phyloP scores from a whole-genome alignment of 2,113 vertebrate genomes.

The Dendropsophus ebraccatus region DNA sequence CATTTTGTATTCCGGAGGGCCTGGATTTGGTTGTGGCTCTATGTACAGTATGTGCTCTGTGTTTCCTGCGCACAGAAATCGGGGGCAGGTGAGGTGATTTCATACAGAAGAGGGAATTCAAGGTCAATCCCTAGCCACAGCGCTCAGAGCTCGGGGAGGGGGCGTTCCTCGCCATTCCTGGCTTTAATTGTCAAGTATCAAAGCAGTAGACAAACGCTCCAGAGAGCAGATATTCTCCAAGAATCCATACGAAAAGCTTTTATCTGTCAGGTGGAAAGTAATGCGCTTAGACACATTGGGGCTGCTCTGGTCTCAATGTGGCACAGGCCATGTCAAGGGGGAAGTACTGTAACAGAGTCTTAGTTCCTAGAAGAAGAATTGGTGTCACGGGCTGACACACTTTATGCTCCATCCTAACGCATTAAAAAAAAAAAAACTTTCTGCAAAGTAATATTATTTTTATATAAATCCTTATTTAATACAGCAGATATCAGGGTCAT shows the following conservation, averaged over 20 bases:
- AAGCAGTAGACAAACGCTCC: conserved; percentile 75
- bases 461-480: neutral
- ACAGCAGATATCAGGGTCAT: neutral
- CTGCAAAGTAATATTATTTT: neutral
- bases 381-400: conserved; percentile 24
- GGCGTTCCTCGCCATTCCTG: conserved; percentile 68
- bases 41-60: conserved; percentile 30
- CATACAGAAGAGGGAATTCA: conserved; percentile 75
- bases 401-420: neutral
- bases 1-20: neutral
- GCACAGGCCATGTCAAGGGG: conserved; percentile 60
- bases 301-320: conserved; percentile 68
- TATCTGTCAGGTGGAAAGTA: conserved; percentile 77
- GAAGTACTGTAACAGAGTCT: conserved; percentile 68
- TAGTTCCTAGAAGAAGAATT: conserved; percentile 65
- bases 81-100: conserved; percentile 69
- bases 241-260: conserved; percentile 80
- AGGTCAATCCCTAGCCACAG: conserved; percentile 72
- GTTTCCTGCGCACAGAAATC: conserved; percentile 9
- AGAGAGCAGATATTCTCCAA: conserved; percentile 79
- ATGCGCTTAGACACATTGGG: conserved; percentile 82
- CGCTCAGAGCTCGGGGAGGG: conserved; percentile 40
- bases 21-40: neutral
- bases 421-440: neutral
- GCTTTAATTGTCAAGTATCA: conserved; percentile 77